Percentiles rank a stretch among this genome's conserved stretches.
These are phyloP conservation scores for Tragopan temminckii DNA, from an alignment of 2,797 vertebrate species.

Conservation along the genomic window DNA sequence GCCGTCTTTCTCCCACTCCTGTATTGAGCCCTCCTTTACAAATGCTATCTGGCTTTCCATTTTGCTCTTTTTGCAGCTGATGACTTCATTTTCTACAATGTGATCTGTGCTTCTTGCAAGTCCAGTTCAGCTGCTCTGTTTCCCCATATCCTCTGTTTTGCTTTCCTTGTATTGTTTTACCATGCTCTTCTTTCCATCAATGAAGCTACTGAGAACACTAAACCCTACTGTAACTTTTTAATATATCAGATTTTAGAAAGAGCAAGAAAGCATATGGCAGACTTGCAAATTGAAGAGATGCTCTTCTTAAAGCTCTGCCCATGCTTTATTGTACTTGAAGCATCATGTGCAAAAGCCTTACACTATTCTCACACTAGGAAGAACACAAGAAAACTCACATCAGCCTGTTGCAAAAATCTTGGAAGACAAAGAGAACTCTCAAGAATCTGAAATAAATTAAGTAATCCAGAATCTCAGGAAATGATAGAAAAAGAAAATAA, in stretches of 20 bases:
- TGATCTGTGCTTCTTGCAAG: background rate
- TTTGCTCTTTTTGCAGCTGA: constrained; percentile 5
- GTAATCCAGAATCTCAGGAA: background rate
- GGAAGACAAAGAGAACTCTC: background rate
- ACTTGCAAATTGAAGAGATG: background rate
- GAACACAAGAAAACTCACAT: background rate
- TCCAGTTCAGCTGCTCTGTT: background rate
- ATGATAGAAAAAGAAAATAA: background rate
- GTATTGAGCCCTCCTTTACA: background rate
- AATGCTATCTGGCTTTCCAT: background rate
- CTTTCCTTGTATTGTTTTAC: background rate
- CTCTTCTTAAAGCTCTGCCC: background rate
- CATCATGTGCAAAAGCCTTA: background rate
- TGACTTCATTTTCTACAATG: constrained; percentile 5
- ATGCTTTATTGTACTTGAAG: background rate
- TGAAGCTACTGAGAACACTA: background rate
- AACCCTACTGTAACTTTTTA: background rate
- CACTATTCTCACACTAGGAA: background rate
- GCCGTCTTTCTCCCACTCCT: background rate
- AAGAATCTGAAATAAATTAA: constrained; percentile 17
- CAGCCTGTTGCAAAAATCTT: background rate
- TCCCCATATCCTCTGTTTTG: background rate
- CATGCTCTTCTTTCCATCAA: background rate
- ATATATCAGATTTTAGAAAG: background rate
- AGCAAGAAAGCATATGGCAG: background rate